Evolutionary conservation across 2,797 vertebrate genomes (phyloP).

Genomic region (Trachops cirrhosus): DNA sequence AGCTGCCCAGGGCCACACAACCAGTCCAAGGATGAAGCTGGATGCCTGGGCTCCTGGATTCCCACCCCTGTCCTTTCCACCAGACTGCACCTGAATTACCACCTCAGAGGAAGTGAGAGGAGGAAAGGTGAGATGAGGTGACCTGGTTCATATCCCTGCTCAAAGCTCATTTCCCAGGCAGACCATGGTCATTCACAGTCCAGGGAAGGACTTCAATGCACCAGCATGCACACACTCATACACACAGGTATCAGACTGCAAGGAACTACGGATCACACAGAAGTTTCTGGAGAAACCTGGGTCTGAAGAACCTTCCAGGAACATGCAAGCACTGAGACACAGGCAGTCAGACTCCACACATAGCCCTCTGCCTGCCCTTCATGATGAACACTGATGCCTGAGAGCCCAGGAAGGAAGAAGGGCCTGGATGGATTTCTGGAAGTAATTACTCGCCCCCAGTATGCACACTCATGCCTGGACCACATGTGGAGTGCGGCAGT

Average conservation of each 20-base stretch:
- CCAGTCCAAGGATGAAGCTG: neutral
- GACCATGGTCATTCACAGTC: neutral
- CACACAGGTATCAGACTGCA: neutral
- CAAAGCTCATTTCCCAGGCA: slow-evolving; percentile 12
- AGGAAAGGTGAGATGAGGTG: neutral
- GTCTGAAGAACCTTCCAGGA: slow-evolving; percentile 33
- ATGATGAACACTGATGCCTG: neutral
- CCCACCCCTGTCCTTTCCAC: neutral
- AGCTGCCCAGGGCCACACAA: neutral
- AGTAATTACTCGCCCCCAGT: neutral
- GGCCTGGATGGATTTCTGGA: neutral
- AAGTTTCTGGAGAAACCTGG: neutral
- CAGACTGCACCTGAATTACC: neutral
- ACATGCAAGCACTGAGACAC: neutral
- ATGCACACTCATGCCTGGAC: neutral
- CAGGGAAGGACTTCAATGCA: neutral
- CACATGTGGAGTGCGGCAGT: neutral
- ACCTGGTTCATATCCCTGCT: neutral
- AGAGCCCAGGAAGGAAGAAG: neutral
- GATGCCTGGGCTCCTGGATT: neutral
- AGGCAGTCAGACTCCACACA: neutral
- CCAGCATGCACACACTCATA: rapidly evolving
- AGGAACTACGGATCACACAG: neutral
- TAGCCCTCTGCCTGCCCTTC: neutral
- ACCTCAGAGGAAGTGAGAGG: neutral